Evolutionary conservation across 1,140 invertebrate genomes (phyloP), one percentile per base, ranked within the genome.

Genomic region (Papilio aristodemus): DNA sequence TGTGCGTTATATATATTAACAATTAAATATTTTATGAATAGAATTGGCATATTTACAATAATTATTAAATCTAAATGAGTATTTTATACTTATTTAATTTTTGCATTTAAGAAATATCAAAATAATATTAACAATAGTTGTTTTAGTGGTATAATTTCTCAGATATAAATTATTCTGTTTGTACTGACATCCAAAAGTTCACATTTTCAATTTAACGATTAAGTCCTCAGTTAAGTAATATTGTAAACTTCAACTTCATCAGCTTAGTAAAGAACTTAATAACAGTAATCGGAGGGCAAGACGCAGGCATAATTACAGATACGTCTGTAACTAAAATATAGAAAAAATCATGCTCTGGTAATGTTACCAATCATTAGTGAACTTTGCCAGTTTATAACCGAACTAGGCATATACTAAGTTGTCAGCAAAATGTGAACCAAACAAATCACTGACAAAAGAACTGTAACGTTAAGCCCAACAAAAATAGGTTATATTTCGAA

Each of bases 241-340:
- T n/a, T n/a, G n/a, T n/a, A n/a, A n/a, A 39, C 10, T 39, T 39
- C 13, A 6, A 39, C 38, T 13, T 13, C 10, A 13, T 39, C 14
- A 17, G 14, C 41, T 43, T 43, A 43, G 41, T 43, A 43, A 43
- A 43, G 41, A 43, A 17, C 41, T 43, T 43, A 43, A 17, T 41
- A 3, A n/a, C 13, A n/a, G 10, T 43, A 14, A 43, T 17, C 41
- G 41, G 41, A 43, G 41, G 41, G 41, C 13, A 14, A 43, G 38
- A 13, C 38, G 38, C 41, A 1, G 41, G 41, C 4, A 17, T 39
- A 13, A 39, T 13, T 13, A 11, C n/a, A 43, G 4, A 43, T 43
- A 43, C 41, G 41, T n/a, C 41, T 7, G 14, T 6, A n/a, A 1
- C 13, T 13, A 39, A 32, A 32, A 32, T 6, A 32, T 32, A 32